Evolutionary conservation across 2,888 invertebrate genomes (phyloP).

Genomic region (Chaitophorus viminalis): DNA sequence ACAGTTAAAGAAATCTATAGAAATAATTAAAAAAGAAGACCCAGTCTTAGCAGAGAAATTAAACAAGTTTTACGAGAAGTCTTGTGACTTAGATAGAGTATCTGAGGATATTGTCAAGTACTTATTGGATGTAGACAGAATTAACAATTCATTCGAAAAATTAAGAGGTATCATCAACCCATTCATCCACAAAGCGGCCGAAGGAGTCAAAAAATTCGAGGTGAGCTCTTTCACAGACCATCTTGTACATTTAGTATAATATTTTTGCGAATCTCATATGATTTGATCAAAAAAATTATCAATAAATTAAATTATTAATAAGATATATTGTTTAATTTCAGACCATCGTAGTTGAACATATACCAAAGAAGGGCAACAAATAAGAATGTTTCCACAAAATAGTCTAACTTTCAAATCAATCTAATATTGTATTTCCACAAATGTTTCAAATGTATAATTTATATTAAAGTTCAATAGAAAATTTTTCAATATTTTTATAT

Average conservation of each 20-base stretch:
- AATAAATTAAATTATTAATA: not conserved
- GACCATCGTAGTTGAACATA: conserved; percentile 13
- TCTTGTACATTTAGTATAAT: not conserved
- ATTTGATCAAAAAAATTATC: too few species aligned
- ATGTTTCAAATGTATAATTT: not conserved
- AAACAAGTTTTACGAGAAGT: conserved; percentile 26
- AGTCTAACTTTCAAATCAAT: not conserved
- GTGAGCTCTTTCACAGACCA: not conserved
- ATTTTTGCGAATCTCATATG: too few species aligned
- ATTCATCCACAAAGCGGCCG: not conserved
- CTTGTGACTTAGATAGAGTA: conserved; percentile 10
- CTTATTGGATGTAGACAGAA: conserved; percentile 4
- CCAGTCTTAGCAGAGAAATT: conserved; percentile 44
- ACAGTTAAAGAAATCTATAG: not conserved
- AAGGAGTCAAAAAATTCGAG: conserved; percentile 37
- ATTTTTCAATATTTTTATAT: not conserved
- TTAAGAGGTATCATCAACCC: not conserved
- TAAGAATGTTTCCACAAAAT: not conserved
- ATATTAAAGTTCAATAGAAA: not conserved
- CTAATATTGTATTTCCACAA: not conserved
- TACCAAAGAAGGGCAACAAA: conserved; percentile 38
- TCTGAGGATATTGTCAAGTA: conserved; percentile 46
- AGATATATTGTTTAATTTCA: conserved; percentile 19
- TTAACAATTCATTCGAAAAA: not conserved
- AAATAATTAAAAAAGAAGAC: conserved; percentile 40